Evolutionary conservation across 2,797 vertebrate species (phyloP).

Genomic region (Triplophysa bombifrons): DNA sequence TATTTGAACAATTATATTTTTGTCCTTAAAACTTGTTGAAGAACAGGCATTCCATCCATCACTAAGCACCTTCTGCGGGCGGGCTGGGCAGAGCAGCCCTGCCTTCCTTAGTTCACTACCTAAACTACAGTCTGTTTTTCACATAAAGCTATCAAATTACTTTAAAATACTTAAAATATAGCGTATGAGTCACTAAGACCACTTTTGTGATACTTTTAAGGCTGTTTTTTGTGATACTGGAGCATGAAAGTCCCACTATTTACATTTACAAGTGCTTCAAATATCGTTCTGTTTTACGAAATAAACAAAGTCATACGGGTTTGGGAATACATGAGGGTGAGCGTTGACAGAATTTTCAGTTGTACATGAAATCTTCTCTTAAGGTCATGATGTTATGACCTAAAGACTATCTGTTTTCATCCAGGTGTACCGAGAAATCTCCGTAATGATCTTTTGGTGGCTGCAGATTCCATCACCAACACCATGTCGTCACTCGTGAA

Average conservation of each 20-base stretch:
- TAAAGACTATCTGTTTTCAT: slow-evolving; percentile 40
- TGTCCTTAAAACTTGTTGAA: no score
- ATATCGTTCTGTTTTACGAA: not conserved
- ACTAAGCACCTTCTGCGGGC: no score
- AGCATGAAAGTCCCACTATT: no score
- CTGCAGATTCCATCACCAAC: slow-evolving; percentile 97
- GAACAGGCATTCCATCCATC: no score
- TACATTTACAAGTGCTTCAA: not conserved
- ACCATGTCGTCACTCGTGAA: slow-evolving; percentile 98
- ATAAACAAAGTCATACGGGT: not conserved
- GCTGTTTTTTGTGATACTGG: no score
- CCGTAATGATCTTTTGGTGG: slow-evolving; percentile 93
- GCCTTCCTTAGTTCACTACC: no score
- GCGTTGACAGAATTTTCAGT: not conserved
- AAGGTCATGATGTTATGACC: not conserved
- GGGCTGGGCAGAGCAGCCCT: no score
- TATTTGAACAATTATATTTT: no score
- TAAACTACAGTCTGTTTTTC: not conserved
- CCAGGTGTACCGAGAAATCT: slow-evolving; percentile 94
- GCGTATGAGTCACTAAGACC: no score
- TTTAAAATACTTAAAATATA: no score
- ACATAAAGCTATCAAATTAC: not conserved
- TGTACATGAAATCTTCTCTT: not conserved
- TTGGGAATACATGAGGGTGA: not conserved
- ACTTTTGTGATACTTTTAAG: no score